These are phyloP conservation scores for Aradophagus sp. DNA, from an alignment of 1,140 invertebrate species.

Conservation along the genomic window DNA sequence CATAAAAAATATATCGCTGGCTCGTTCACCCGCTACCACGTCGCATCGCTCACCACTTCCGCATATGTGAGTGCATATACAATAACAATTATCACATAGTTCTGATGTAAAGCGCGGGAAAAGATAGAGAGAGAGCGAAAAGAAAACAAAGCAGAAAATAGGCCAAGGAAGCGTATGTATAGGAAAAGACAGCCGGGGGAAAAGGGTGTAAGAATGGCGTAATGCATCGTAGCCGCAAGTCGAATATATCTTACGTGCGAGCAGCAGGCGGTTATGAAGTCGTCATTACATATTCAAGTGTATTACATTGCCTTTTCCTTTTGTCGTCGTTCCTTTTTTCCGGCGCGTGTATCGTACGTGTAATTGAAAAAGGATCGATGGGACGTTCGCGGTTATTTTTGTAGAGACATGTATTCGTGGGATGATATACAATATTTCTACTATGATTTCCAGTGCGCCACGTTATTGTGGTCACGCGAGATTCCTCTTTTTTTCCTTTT, in stretches of 20 bases:
- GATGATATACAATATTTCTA: too few relatives aligned
- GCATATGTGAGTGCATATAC: too few relatives aligned
- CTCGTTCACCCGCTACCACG: too few relatives aligned
- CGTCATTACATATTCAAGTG: conserved; percentile 36
- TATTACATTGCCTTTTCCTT: conserved; percentile 22
- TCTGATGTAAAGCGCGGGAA: neutral
- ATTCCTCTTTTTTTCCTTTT: too few relatives aligned
- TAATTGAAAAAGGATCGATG: conserved; percentile 38
- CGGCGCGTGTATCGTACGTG: conserved; percentile 8
- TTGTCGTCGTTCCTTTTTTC: conserved; percentile 25
- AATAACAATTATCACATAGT: conserved; percentile 22
- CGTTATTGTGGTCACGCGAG: too few relatives aligned
- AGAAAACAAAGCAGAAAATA: too few relatives aligned
- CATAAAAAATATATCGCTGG: too few relatives aligned
- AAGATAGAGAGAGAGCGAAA: neutral
- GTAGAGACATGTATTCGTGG: neutral
- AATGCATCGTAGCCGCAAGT: conserved; percentile 21
- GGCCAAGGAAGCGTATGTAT: neutral
- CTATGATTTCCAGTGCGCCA: too few relatives aligned
- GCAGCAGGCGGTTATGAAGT: conserved; percentile 27
- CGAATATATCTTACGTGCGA: conserved; percentile 18
- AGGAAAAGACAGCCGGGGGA: neutral
- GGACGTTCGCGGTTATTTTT: conserved; percentile 11
- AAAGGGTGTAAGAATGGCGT: too few relatives aligned
- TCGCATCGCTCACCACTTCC: too few relatives aligned